phyloP scores from a whole-genome alignment of 2,113 vertebrate species.

The Zosterops borbonicus region DNA sequence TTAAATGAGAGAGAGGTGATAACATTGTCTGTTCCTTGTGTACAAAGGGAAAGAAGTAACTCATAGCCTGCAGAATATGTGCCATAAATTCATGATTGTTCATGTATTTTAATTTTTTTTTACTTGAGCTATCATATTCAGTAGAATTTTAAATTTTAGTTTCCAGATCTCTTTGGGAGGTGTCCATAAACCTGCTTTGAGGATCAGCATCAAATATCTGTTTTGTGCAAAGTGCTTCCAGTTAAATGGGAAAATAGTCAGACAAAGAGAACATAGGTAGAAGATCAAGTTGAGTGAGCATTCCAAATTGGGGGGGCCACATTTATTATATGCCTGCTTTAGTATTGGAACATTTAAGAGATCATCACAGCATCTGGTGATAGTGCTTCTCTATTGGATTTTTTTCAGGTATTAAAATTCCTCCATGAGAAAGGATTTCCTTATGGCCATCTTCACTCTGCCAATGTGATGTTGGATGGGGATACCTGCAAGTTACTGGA shows the following conservation, averaged over 20 bases:
- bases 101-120: not conserved
- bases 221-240: not conserved
- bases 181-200: not conserved
- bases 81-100: not conserved
- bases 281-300: not conserved
- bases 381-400: not conserved
- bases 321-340: not conserved
- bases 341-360: not conserved
- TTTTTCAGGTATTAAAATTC: slow-evolving; percentile 85
- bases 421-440: slow-evolving; percentile 90
- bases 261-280: not conserved
- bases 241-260: not conserved
- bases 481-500: slow-evolving; percentile 88
- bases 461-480: slow-evolving; percentile 89
- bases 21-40: not conserved
- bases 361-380: not conserved
- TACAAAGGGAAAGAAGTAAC: not conserved
- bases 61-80: not conserved
- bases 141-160: not conserved
- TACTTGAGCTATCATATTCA: not conserved
- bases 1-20: not conserved
- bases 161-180: not conserved
- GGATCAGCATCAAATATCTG: not conserved
- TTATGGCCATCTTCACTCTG: slow-evolving; percentile 90
- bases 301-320: not conserved